phyloP scores from a whole-genome alignment of 2,888 invertebrate genomes.

The Chymomyza fuscimana region DNA sequence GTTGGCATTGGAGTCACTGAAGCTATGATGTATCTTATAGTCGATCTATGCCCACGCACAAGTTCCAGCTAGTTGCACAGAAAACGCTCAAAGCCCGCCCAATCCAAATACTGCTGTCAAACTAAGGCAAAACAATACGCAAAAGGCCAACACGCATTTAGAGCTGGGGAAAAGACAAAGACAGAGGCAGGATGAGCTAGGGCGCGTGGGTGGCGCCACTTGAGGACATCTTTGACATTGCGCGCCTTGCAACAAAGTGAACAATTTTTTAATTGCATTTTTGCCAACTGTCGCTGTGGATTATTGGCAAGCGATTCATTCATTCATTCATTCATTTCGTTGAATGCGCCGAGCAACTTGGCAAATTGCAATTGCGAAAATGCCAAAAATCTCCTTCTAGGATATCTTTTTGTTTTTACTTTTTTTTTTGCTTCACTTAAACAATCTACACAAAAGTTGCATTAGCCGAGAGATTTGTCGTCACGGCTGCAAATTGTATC shows the following conservation, averaged over 20 bases:
- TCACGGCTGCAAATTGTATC: background rate
- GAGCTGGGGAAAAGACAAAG: background rate
- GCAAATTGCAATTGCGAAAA: conserved; percentile 47
- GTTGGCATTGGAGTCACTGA: background rate
- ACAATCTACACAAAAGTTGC: conserved; percentile 57
- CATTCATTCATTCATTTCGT: conserved; percentile 64
- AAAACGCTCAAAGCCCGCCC: background rate
- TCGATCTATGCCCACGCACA: background rate
- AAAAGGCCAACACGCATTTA: conserved; percentile 31
- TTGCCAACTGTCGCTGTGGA: conserved; percentile 71
- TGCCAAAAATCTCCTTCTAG: background rate
- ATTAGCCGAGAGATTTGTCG: conserved; percentile 40
- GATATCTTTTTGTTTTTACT: conserved; percentile 42
- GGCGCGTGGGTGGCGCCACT: background rate
- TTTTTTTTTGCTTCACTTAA: background rate
- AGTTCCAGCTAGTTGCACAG: background rate
- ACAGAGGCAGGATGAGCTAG: background rate
- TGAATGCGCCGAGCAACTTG: conserved; percentile 43
- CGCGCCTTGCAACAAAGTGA: conserved; percentile 54
- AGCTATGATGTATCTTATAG: background rate
- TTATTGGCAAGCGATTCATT: conserved; percentile 72
- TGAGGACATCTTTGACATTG: background rate
- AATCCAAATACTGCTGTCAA: conserved; percentile 52
- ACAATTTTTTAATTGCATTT: conserved; percentile 74
- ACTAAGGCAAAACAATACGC: conserved; percentile 70